Conservation (phyloP, 2,797 vertebrate species). For the Sebastiscus albofasciatus region DNA sequence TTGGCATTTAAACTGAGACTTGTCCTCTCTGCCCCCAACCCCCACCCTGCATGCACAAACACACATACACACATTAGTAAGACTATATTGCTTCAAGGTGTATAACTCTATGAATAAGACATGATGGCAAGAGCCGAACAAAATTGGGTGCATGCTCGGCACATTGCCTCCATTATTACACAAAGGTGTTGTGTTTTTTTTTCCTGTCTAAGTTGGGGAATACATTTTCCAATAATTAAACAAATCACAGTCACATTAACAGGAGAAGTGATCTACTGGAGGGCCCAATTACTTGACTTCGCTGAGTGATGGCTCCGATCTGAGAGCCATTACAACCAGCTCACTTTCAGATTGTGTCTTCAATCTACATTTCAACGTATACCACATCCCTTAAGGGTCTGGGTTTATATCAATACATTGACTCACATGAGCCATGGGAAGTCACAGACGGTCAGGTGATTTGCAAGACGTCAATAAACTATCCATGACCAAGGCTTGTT, state of each 20-base stretch:
- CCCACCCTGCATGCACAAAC: too few species aligned
- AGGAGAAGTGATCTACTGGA: background rate
- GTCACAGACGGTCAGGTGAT: background rate
- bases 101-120: background rate
- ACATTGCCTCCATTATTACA: background rate
- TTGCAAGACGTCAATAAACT: background rate
- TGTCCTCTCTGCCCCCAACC: background rate
- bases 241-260: background rate
- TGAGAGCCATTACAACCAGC: conserved; percentile 1
- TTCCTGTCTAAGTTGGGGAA: background rate
- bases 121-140: background rate
- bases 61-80: background rate
- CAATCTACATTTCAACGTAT: conserved; percentile 15
- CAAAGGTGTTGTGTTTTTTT: background rate
- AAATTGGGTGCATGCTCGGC: background rate
- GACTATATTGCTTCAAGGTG: background rate
- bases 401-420: conserved; percentile 26
- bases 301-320: background rate
- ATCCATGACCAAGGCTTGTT: background rate
- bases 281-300: conserved; percentile 32
- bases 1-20: background rate
- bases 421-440: conserved; percentile 17
- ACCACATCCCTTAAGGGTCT: background rate
- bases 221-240: background rate
- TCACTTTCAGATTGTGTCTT: conserved; percentile 28